Evolutionary conservation across 2,797 vertebrate genomes (phyloP).

Genomic region (Euphonia xanthogaster): DNA sequence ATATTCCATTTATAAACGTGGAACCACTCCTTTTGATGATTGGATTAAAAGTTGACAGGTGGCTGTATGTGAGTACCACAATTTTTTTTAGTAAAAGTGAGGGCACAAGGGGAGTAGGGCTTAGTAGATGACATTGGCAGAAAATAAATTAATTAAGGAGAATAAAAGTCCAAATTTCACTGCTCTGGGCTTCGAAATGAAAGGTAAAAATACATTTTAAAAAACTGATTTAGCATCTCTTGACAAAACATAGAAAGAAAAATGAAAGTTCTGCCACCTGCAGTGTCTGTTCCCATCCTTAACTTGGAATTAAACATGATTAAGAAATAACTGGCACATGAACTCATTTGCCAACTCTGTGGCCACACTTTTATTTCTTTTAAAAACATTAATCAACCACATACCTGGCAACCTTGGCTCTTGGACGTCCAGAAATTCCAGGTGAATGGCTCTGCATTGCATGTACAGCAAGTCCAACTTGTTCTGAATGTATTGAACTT

Average conservation of each 20-base stretch:
- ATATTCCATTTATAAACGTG: neutral
- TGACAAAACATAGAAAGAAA: neutral
- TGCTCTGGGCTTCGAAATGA: neutral
- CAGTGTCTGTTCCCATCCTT: neutral
- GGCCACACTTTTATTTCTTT: neutral
- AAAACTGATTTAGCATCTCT: neutral
- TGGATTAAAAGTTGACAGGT: neutral
- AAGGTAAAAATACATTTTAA: neutral
- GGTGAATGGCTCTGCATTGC: neutral
- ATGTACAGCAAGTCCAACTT: neutral
- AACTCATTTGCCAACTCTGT: neutral
- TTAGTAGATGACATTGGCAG: neutral
- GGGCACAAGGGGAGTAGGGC: neutral
- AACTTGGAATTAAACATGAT: neutral
- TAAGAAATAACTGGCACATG: neutral
- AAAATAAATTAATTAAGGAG: neutral
- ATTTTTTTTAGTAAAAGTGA: neutral
- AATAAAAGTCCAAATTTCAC: neutral
- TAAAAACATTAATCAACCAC: neutral
- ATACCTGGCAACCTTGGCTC: neutral
- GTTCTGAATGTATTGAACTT: neutral
- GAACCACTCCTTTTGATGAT: neutral
- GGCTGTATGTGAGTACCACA: neutral
- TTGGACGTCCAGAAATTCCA: conserved; percentile 4
- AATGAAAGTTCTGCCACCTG: neutral